Conservation (phyloP, 2,888 invertebrate genomes). For the Seladonia tumulorum region DNA sequence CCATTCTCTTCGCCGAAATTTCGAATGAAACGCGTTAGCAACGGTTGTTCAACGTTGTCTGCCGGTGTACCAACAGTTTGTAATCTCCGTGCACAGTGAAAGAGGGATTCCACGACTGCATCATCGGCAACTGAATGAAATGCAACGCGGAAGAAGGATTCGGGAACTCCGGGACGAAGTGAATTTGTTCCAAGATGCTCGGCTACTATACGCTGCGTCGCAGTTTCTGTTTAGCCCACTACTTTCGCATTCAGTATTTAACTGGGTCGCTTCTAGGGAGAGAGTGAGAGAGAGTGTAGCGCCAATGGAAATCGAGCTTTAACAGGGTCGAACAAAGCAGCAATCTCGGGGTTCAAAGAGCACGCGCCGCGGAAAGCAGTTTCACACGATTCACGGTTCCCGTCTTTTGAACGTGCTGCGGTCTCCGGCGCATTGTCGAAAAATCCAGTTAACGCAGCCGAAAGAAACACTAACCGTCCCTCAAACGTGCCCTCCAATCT, state of each 20-base stretch:
- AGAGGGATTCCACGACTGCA: background rate
- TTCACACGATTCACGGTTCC: background rate
- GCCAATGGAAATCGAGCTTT: constrained; percentile 12
- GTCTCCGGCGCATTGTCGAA: background rate
- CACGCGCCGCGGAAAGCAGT: constrained; percentile 1
- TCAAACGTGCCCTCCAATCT: background rate
- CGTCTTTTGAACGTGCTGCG: background rate
- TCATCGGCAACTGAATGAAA: constrained; percentile 8
- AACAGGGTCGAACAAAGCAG: constrained; percentile 6
- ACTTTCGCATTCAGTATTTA: constrained; percentile 8
- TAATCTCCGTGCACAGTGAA: background rate
- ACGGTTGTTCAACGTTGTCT: background rate
- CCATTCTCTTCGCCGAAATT: background rate
- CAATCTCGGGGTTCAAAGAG: constrained; percentile 10
- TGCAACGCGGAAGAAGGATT: constrained; percentile 7
- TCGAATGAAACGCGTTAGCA: background rate
- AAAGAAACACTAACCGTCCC: background rate
- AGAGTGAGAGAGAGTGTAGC: background rate
- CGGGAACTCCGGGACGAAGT: background rate
- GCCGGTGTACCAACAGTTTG: background rate
- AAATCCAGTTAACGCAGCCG: background rate
- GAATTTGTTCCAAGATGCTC: constrained; percentile 1
- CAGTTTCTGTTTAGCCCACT: constrained; percentile 4
- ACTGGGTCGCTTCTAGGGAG: background rate
- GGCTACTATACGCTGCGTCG: background rate